phyloP scores from a whole-genome alignment of 2,113 vertebrate genomes.

The Chaetura pelagica region DNA sequence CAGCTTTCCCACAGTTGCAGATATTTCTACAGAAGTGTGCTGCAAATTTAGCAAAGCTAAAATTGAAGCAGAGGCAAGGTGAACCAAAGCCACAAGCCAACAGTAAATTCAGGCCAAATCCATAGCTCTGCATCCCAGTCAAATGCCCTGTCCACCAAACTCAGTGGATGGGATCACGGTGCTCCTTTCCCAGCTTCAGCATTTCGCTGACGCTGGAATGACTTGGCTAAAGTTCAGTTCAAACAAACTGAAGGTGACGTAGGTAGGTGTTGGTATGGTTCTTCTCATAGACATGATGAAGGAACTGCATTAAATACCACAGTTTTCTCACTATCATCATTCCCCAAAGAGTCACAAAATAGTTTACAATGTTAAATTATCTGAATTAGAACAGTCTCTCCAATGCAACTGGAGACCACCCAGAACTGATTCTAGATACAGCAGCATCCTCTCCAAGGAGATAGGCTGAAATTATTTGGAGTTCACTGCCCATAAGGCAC shows the following conservation, averaged over 20 bases:
- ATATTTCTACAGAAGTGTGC: background rate
- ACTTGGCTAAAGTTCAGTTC: background rate
- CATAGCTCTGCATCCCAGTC: background rate
- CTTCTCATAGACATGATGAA: background rate
- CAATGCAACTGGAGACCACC: constrained; percentile 42
- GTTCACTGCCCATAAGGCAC: background rate
- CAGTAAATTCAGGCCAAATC: background rate
- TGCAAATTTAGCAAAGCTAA: background rate
- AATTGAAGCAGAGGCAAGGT: background rate
- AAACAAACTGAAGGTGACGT: background rate
- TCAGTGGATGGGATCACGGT: fast-evolving
- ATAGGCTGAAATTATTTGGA: constrained; percentile 14
- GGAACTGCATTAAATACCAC: background rate
- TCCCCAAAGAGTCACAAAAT: background rate
- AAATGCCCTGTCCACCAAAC: background rate
- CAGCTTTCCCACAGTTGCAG: background rate
- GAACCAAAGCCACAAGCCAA: background rate
- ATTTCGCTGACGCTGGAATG: background rate
- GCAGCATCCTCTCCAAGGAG: constrained; percentile 28
- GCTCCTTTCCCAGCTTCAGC: background rate
- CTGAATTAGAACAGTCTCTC: background rate
- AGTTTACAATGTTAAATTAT: background rate
- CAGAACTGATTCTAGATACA: constrained; percentile 20
- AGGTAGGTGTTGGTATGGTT: background rate
- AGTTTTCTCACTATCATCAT: background rate